A percentile compares a stretch with the other conserved stretches of the same genome.
phyloP scores from a whole-genome alignment of 2,113 vertebrate genomes.

The Gymnarchus niloticus region DNA sequence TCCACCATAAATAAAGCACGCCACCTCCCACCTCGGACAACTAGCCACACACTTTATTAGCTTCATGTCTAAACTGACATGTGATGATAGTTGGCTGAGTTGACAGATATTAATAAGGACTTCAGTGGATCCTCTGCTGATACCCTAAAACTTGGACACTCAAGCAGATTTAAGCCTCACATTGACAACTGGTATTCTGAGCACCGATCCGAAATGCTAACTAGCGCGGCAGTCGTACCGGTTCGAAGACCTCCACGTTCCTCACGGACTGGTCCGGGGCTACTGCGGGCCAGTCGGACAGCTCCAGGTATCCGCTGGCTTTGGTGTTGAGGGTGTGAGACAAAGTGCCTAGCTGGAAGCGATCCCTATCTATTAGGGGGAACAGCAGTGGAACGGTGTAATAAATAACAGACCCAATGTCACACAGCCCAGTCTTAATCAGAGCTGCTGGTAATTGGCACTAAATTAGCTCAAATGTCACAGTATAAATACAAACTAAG shows the following conservation, averaged over 20 bases:
- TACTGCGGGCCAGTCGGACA: constrained; percentile 83
- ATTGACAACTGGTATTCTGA: neutral
- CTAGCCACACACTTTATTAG: neutral
- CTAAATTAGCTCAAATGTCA: constrained; percentile 73
- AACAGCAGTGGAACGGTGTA: constrained; percentile 17
- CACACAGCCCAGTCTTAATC: constrained; percentile 63
- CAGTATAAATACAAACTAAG: constrained; percentile 74
- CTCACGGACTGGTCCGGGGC: constrained; percentile 87
- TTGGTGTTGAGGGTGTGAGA: constrained; percentile 85
- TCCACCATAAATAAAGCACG: neutral
- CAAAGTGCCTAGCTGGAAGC: constrained; percentile 89
- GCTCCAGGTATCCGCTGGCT: constrained; percentile 84
- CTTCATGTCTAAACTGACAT: neutral
- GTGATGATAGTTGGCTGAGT: neutral
- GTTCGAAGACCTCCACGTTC: constrained; percentile 81
- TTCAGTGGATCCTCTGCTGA: neutral
- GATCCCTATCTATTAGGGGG: constrained; percentile 81
- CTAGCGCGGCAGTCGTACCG: constrained; percentile 57
- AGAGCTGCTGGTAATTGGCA: constrained; percentile 67
- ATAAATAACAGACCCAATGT: constrained; percentile 51
- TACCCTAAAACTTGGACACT: neutral
- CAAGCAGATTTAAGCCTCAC: neutral
- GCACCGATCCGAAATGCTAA: neutral
- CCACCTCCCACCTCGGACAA: neutral
- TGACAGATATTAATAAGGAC: neutral